Conservation (phyloP, 2,113 vertebrate genomes). For the Galeopterus variegatus region DNA sequence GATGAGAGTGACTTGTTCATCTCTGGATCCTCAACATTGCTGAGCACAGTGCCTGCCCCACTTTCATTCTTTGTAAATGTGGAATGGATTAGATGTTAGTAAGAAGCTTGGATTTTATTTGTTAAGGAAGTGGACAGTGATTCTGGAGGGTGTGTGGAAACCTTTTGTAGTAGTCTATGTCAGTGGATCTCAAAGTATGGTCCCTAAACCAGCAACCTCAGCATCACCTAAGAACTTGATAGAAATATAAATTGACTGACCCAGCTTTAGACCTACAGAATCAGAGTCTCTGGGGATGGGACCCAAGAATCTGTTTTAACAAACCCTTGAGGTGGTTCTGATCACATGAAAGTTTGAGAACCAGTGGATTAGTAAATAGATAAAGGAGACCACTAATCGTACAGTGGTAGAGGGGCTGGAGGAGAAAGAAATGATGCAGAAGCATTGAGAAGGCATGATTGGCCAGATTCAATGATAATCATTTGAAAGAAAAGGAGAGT, state of each 20-base stretch:
- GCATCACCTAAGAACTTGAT: background rate
- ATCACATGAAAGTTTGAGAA: background rate
- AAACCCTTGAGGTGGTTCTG: background rate
- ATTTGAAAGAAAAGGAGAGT: background rate
- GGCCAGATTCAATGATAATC: background rate
- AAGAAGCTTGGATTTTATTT: background rate
- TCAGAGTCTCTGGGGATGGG: background rate
- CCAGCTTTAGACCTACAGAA: background rate
- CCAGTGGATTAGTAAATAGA: background rate
- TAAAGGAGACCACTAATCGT: background rate
- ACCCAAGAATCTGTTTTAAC: background rate
- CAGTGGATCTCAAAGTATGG: background rate
- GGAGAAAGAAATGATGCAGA: background rate
- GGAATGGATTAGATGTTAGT: background rate
- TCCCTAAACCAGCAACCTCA: background rate
- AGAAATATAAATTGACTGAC: background rate
- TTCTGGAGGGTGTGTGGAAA: background rate
- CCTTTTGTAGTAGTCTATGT: background rate
- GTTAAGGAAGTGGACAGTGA: background rate
- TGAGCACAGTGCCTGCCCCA: background rate
- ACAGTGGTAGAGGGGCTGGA: background rate
- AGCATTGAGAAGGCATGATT: background rate
- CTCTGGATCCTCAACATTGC: background rate
- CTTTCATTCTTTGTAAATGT: background rate
- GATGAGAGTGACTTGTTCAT: background rate